Evolutionary conservation across 2,113 vertebrate genomes (phyloP).

Genomic region (Ptyas mucosa): DNA sequence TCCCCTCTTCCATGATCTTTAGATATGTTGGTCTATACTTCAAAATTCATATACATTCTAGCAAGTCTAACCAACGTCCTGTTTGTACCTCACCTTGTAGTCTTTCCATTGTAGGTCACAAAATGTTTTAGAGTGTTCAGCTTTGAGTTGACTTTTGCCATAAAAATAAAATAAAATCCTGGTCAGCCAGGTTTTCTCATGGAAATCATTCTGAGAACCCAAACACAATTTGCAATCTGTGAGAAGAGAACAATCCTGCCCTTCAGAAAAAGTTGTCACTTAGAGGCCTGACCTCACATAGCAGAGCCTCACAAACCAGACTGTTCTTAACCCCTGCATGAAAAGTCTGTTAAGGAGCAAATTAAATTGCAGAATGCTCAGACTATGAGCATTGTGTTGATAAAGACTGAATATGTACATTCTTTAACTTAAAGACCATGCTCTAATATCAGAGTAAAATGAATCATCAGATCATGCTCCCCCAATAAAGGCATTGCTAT

Average conservation of each 20-base stretch:
- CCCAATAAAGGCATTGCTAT: accelerated
- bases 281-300: not conserved
- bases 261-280: constrained; percentile 7
- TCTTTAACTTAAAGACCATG: accelerated
- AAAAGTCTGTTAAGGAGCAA: accelerated
- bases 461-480: not conserved
- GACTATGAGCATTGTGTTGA: not conserved
- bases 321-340: not conserved
- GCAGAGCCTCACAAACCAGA: not conserved
- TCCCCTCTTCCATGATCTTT: not conserved
- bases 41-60: not conserved
- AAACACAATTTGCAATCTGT: constrained; percentile 4
- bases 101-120: not conserved
- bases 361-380: accelerated
- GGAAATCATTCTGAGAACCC: not conserved
- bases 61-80: not conserved
- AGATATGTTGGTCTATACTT: not conserved
- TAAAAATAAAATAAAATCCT: not conserved
- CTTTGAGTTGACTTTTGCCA: not conserved
- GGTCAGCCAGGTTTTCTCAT: not conserved
- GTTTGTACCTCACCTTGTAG: not conserved
- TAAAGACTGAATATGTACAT: not conserved
- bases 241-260: constrained; percentile 15
- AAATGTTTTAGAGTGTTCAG: not conserved
- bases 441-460: accelerated